phyloP scores from a whole-genome alignment of 2,888 invertebrate species.

The Meganola albula region DNA sequence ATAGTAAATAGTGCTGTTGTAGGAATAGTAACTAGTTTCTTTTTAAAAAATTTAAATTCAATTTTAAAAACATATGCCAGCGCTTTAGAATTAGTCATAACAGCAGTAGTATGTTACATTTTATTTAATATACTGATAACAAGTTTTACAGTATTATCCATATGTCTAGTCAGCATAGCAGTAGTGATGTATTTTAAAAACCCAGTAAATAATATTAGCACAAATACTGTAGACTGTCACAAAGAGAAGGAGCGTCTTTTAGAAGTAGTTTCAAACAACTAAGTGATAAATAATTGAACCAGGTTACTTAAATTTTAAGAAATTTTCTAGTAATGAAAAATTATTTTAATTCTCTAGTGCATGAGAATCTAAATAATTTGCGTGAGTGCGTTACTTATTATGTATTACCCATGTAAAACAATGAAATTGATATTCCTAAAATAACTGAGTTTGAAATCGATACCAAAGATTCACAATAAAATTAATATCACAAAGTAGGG shows the following conservation, averaged over 20 bases:
- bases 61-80: constrained; percentile 97
- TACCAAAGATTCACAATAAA: too few relatives aligned
- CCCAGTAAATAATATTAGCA: constrained; percentile 82
- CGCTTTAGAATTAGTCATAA: constrained; percentile 93
- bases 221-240: constrained; percentile 15
- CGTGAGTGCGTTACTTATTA: too few relatives aligned
- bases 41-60: constrained; percentile 94
- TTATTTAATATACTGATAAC: constrained; percentile 92
- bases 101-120: constrained; percentile 91
- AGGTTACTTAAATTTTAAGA: too few relatives aligned
- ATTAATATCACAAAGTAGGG: too few relatives aligned
- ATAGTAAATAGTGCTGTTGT: constrained; percentile 93
- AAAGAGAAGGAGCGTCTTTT: constrained; percentile 50
- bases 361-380: too few relatives aligned
- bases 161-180: constrained; percentile 88
- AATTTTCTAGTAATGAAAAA: too few relatives aligned
- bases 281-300: too few relatives aligned
- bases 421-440: too few relatives aligned
- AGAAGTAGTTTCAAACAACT: constrained; percentile 36
- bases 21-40: constrained; percentile 96
- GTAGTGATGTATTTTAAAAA: constrained; percentile 92
- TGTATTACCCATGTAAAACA: too few relatives aligned
- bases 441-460: too few relatives aligned
- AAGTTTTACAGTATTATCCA: constrained; percentile 87
- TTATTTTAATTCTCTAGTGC: too few relatives aligned